Conservation (phyloP, 1,140 invertebrate species). For the Pemphigus obesinymphae region DNA sequence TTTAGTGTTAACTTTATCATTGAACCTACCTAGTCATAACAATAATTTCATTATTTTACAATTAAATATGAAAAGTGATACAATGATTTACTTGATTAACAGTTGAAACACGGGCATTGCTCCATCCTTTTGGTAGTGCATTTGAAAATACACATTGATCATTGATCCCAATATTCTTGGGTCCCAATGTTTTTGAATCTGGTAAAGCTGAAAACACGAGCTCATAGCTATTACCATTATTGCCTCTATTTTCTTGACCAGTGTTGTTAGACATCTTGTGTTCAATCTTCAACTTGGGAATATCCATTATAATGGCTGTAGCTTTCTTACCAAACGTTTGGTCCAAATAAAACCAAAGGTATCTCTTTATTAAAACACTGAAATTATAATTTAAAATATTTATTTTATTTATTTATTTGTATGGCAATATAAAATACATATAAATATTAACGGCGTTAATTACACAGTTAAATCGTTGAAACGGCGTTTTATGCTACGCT, state of each 20-base stretch:
- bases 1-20: no score
- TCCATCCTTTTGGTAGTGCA: conserved; percentile 22
- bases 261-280: conserved; percentile 4
- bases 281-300: conserved; percentile 34
- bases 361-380: conserved; percentile 33
- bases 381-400: not conserved
- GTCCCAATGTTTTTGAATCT: conserved; percentile 57
- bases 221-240: conserved; percentile 59
- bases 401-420: no score
- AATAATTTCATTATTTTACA: not conserved
- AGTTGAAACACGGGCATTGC: conserved; percentile 5
- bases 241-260: conserved; percentile 25
- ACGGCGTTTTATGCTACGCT: no score
- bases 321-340: conserved; percentile 35
- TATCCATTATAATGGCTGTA: conserved; percentile 35
- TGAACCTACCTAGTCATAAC: no score
- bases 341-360: conserved; percentile 30
- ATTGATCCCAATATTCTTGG: conserved; percentile 43
- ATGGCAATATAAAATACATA: no score
- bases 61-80: not conserved
- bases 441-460: no score
- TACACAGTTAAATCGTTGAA: no score
- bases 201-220: conserved; percentile 89
- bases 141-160: not conserved
- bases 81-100: conserved; percentile 16